Base-by-base conservation (phyloP, 2,888 invertebrate genomes). In the Melinaea marsaeus region DNA sequence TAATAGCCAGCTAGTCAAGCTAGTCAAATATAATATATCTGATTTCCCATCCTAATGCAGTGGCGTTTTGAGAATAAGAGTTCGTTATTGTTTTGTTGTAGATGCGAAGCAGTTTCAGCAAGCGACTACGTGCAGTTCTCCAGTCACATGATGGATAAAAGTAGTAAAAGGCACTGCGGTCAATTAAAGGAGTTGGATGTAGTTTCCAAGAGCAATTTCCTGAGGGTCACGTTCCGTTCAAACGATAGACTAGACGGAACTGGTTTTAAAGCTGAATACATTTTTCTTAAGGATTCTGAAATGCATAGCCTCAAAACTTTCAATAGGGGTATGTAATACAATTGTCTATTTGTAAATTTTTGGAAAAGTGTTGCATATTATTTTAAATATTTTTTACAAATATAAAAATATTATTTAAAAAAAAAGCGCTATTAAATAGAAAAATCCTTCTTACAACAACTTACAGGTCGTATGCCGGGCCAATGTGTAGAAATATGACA, bases 111-210 rank as follows among this genome's bases (percentile, higher is more conserved):
- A 57, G 92, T 94, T 60, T 96, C 98, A 4, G 96, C 97, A 32
- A 98, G 98, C 76, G 99, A 99, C 86, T 98, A 95, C 87, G 95
- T 99, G 7, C 97, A 98, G 79, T 98, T 99, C 84, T 98, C 98
- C 33, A 98, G 98, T 89, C 97, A 95, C 83, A 94, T 96, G 92
- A 93, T 96, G 46, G 93, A 95, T 61, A 96, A 98, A 79, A 92
- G 96, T 69, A 96, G 95, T 82, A 92, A 94, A 13, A 92, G 97
- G 68, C 94, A 96, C 79, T 99, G 99, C 81, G 98, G 98, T 2
- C 94, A 95, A 74, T 84, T 94, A 66, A 93, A 93, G 74, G 95
- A 95, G 74, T 94, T 96, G 74, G 93, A 94, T 76, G 92, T 96
- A 45, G 94, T 94, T 64, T 98, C 98, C 0, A 97, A 98, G 79